These are phyloP conservation scores for Vanacampus margaritifer DNA, from an alignment of 2,113 vertebrate species.

Conservation along the genomic window DNA sequence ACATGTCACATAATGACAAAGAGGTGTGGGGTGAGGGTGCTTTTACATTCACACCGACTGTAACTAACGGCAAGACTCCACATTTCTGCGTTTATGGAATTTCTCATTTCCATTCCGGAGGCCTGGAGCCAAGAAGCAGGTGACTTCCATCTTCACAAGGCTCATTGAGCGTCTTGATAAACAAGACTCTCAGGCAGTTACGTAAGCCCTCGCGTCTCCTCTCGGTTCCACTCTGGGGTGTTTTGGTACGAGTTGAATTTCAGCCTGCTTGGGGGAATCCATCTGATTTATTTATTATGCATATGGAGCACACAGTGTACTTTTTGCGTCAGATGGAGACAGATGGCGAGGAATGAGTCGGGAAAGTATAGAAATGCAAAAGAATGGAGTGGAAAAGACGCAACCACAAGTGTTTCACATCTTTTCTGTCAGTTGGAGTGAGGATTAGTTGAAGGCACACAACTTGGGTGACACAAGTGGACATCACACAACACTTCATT, in stretches of 20 bases:
- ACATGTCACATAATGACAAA: background rate
- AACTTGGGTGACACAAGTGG: no score
- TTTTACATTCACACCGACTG: background rate
- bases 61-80: background rate
- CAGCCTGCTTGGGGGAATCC: conserved; percentile 39
- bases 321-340: conserved; percentile 8
- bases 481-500: background rate
- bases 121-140: conserved; percentile 7
- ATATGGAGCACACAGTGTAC: conserved; percentile 16
- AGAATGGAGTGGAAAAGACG: background rate
- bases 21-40: background rate
- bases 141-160: conserved; percentile 2
- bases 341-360: background rate
- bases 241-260: conserved; percentile 40
- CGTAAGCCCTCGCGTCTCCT: conserved; percentile 18
- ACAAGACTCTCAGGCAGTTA: conserved; percentile 4
- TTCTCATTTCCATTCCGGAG: background rate
- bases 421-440: background rate
- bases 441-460: background rate
- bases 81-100: background rate
- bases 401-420: no score
- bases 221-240: conserved; percentile 15
- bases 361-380: conserved; percentile 7
- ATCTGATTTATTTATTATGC: conserved; percentile 56
- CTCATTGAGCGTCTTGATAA: conserved; percentile 12